Base-by-base conservation (phyloP, 2,888 invertebrate genomes). In the Agrypnus murinus region DNA sequence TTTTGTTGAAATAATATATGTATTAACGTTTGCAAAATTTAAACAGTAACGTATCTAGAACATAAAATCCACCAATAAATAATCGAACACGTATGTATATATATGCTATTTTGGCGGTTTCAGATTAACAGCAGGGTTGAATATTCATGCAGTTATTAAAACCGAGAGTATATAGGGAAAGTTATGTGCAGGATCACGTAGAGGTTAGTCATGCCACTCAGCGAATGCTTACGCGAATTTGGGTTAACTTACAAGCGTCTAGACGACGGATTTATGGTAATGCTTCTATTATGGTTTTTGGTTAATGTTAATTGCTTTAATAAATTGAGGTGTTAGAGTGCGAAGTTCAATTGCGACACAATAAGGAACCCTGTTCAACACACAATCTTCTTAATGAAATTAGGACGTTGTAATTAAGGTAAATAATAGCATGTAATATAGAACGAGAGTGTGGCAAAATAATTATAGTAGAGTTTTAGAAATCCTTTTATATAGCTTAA, bases 61-160 rank as follows among this genome's bases (percentile, higher is more conserved):
- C 3, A 19, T 14, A 19, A 19, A 15, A 48, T 25, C 48, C 14
- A 12, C 40, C 6, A 46, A 19, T 46, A 46, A 46, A 46, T 46
- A 46, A 46, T 17, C 46, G 50, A 50, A 46, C 6, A 31, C 32
- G 15, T 15, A 2, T 6, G 12, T 5, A 46, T 1, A 31, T 53
- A 15, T 15, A 2, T 6, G 12, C 14, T 25, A 25, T 2, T 25
- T 25, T 25, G 25, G 7, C 32, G 25, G 7, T 12, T 53, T 10
- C 8, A 34, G 34, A 36, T 15, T 15, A 14, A 14, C 32, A 8
- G 15, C 12, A 9, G 55, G 32, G 8, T 9, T 55, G 36, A 55
- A 55, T 55, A 55, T 55, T 36, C 55, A 55, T 55, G 36, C 55
- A 17, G 2, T 55, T 55, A 55, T 55, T 55, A 55, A 55, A n/a